Base-by-base conservation (phyloP, 37 sponge, comb jelly and placozoan species). In the Diacarnus erythraeanus region DNA sequence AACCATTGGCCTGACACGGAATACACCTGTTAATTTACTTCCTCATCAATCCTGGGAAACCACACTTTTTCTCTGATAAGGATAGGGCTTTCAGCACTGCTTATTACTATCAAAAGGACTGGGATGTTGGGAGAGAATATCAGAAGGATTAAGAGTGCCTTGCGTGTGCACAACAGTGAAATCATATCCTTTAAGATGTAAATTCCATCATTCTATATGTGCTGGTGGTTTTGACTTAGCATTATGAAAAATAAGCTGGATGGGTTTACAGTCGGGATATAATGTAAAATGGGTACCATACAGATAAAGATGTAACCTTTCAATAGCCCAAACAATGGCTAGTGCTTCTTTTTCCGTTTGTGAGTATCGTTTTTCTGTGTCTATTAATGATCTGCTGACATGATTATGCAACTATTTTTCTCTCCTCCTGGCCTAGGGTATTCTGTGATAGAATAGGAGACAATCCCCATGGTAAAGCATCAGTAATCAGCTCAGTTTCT, bases 241-340 rank as follows among this genome's bases (percentile, higher is more conserved):
- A 27, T 85, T 85, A 51, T 64, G 54, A 18, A 77, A 38, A 17
- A 84, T 57, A 39, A 37, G 75, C 64, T 60, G 27, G 37, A 84
- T 30, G 26, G 78, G 85, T 60, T 77, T 84, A 72, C 75, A 76
- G 69, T 83, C 77, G 15, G 84, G 75, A 36, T 65, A 26, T 34
- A 84, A 70, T 0, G 27, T 68, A 64, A 92, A 92, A 0, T 74
- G 36, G 36, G 73, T n/a, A 23, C 87, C 92, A 83, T 72, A 91
- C 20, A 91, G 71, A 72, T 91, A 91, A 3, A 30, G n/a, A 66
- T 91, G 87, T 34, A 86, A 57, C 42, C 64, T 39, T 64, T 79
- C 66, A 29, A 75, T 60, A 58, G 60, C 60, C 59, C 59, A 75
- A 4, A 75, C 60, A 22, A 75, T 75, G 2, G 60, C 59, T 3